Base-by-base conservation (phyloP, 23 tunicate genomes). In the Halocynthia roretzi region DNA sequence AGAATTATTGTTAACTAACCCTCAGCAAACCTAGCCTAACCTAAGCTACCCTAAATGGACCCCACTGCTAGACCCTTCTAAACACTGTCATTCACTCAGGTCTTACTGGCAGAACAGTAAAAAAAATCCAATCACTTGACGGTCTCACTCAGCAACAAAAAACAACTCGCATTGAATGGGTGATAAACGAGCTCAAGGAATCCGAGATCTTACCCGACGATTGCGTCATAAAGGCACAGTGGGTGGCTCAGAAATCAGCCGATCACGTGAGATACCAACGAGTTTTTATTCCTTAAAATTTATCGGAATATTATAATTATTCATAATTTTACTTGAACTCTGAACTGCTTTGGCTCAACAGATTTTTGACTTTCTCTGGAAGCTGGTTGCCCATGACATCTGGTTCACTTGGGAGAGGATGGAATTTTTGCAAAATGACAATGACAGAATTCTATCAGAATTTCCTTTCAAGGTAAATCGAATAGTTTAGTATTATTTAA, bases 401-500 rank as follows among this genome's bases (percentile, higher is more conserved):
- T 91, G 90, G 87, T 91, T 91, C 67, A 91, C 87, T 10, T 91
- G 97, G 97, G 87, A 91, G 64, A 71, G 97, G 73, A 82, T 91
- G 87, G 90, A 91, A 64, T 91, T 85, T 61, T 56, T 91, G 73
- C 90, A 91, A 70, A 71, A 52, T 18, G 81, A 80, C 66, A 86
- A 85, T 77, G 89, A 76, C 62, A 76, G 85, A 65, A 52, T 51
- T 9, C 55, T 91, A 0, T 71, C 86, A 21, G 68, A 61, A 80
- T 21, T 54, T 52, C 12, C 53, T 11, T 80, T 80, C 56, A 22
- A 80, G 53, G 79, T 75, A 54, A 75, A 14, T 72, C 51, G 2
- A 68, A 11, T 68, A 2, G 12, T 68, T 19, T 68, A 15, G 2
- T 4, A 18, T 68, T 11, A 11, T 22, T 11, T 15, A 68, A 11